These are phyloP conservation scores for Acanthisitta chloris DNA, from an alignment of 2,113 vertebrate species.

Conservation along the genomic window DNA sequence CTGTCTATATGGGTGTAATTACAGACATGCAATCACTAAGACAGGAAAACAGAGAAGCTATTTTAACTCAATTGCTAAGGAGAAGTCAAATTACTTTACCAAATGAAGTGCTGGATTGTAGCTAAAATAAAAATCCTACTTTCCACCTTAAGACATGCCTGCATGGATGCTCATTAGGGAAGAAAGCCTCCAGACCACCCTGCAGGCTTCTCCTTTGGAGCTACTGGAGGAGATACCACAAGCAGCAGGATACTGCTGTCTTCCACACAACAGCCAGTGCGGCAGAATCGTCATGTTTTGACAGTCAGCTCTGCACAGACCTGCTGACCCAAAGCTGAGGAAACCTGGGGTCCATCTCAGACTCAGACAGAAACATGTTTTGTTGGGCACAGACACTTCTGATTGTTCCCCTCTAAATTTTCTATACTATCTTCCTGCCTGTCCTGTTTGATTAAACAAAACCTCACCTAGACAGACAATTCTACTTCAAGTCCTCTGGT, in stretches of 20 bases:
- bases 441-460: background rate
- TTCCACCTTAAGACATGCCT: background rate
- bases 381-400: background rate
- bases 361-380: background rate
- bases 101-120: conserved; percentile 19
- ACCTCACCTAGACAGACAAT: background rate
- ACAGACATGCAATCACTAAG: conserved; percentile 41
- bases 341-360: background rate
- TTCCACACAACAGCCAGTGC: rapidly evolving
- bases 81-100: conserved; percentile 47
- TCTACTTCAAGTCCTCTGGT: background rate
- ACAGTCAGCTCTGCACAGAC: background rate
- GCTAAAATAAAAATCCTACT: background rate
- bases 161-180: background rate
- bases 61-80: conserved; percentile 54
- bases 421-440: background rate
- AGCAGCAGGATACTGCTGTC: background rate
- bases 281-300: background rate
- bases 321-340: background rate
- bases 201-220: background rate
- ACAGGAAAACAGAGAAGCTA: conserved; percentile 55
- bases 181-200: background rate
- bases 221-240: background rate
- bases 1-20: conserved; percentile 50
- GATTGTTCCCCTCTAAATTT: background rate